Evolutionary conservation across 2,888 invertebrate genomes (phyloP).

Genomic region (Drosophila merina): DNA sequence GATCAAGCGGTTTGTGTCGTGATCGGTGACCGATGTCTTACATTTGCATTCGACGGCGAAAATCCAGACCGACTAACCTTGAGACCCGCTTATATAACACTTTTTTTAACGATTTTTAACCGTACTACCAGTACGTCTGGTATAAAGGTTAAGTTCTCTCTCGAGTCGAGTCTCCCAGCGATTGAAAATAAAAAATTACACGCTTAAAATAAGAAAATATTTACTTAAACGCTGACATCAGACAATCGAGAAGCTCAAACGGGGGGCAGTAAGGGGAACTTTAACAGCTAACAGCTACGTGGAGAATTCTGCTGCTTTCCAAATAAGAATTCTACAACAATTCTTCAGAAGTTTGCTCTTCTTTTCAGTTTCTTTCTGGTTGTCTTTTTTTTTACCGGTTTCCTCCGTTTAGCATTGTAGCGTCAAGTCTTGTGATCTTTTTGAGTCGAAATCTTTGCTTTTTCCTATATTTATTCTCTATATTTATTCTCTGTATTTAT

Average conservation of each 20-base stretch:
- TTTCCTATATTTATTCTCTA: slow-evolving; percentile 38
- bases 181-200: slow-evolving; percentile 66
- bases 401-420: slow-evolving; percentile 71
- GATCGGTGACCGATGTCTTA: slow-evolving; percentile 36
- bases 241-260: slow-evolving; percentile 42
- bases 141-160: slow-evolving; percentile 27
- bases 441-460: slow-evolving; percentile 1
- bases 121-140: background rate
- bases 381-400: slow-evolving; percentile 67
- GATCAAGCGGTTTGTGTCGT: slow-evolving; percentile 34
- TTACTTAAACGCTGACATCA: slow-evolving; percentile 75
- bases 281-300: slow-evolving; percentile 27
- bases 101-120: background rate
- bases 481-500: background rate
- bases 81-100: slow-evolving; percentile 40
- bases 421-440: slow-evolving; percentile 58
- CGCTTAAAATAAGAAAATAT: slow-evolving; percentile 74
- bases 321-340: slow-evolving; percentile 1
- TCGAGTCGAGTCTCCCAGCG: slow-evolving; percentile 1
- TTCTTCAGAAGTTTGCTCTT: slow-evolving; percentile 36
- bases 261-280: slow-evolving; percentile 11
- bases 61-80: slow-evolving; percentile 31
- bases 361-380: slow-evolving; percentile 17
- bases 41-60: slow-evolving; percentile 39
- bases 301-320: slow-evolving; percentile 28